A percentile compares a stretch with the other conserved stretches of the same genome.
These are phyloP conservation scores for Pristionchus fissidentatus DNA, from an alignment of 2,888 invertebrate species.

Conservation along the genomic window DNA sequence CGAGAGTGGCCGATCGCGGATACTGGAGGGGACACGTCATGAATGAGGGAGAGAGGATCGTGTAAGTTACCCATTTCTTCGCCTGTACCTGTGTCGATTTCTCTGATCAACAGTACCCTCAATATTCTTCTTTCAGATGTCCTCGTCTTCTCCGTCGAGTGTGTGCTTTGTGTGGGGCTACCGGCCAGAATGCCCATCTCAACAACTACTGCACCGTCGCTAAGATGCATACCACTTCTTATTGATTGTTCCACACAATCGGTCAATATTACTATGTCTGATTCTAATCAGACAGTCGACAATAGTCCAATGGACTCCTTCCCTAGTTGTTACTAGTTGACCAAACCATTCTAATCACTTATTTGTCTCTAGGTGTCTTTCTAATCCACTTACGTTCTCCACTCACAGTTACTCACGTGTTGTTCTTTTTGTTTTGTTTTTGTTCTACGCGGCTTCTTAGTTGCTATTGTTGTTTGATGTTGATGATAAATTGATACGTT, in stretches of 20 bases:
- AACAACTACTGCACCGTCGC: slow-evolving; percentile 26
- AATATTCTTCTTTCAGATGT: not conserved
- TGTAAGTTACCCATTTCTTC: not conserved
- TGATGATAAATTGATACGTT: not conserved
- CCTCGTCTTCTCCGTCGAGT: slow-evolving; percentile 41
- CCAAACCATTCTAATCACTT: not conserved
- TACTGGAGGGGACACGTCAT: slow-evolving; percentile 39
- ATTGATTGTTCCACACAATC: slow-evolving; percentile 9
- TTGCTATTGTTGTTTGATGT: not conserved
- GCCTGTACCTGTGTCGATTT: not conserved
- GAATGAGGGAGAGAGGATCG: slow-evolving; percentile 16
- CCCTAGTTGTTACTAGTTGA: slow-evolving; percentile 10
- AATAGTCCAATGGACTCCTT: not conserved
- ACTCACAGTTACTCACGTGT: slow-evolving; percentile 20
- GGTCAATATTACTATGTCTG: not conserved
- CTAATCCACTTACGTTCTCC: not conserved
- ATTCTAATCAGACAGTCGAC: not conserved
- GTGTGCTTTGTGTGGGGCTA: slow-evolving; percentile 35
- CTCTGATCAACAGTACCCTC: not conserved
- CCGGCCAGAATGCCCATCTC: slow-evolving; percentile 29
- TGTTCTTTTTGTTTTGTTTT: not conserved
- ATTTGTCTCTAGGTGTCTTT: slow-evolving; percentile 22
- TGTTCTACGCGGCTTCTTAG: not conserved
- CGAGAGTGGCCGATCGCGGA: not conserved
- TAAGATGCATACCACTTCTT: slow-evolving; percentile 24